Evolutionary conservation across 92 coral and sea anemone species (phyloP).

Genomic region (Epizoanthus rinbou): DNA sequence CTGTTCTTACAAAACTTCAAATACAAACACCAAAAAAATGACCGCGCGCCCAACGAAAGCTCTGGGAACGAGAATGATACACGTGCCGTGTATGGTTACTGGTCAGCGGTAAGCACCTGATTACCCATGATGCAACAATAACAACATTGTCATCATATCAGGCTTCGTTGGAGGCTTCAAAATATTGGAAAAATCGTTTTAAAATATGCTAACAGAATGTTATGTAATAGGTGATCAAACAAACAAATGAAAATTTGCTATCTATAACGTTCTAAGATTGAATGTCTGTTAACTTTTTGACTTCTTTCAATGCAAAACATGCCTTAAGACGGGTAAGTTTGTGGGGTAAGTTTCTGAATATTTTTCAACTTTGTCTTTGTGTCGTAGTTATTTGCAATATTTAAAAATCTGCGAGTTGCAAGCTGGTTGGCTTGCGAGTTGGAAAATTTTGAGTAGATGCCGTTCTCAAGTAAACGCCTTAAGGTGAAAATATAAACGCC

Average conservation of each 20-base stretch:
- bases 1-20: too few species aligned
- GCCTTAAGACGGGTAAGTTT: conserved; percentile 30
- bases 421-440: too few species aligned
- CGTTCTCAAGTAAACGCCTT: too few species aligned
- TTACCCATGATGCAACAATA: conserved; percentile 44
- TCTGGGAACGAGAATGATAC: too few species aligned
- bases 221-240: background rate
- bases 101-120: conserved; percentile 31
- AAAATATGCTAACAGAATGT: background rate
- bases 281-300: conserved; percentile 20
- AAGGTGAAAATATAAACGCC: too few species aligned
- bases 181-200: background rate
- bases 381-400: too few species aligned
- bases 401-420: too few species aligned
- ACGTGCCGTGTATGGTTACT: background rate
- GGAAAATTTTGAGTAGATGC: too few species aligned
- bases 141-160: background rate
- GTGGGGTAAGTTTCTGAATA: too few species aligned
- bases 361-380: too few species aligned
- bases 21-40: too few species aligned
- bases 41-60: too few species aligned
- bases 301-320: background rate
- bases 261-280: background rate
- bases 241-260: background rate
- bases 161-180: background rate